Evolutionary conservation across 2,888 invertebrate genomes (phyloP).

Genomic region (Anoplius nigerrimus): DNA sequence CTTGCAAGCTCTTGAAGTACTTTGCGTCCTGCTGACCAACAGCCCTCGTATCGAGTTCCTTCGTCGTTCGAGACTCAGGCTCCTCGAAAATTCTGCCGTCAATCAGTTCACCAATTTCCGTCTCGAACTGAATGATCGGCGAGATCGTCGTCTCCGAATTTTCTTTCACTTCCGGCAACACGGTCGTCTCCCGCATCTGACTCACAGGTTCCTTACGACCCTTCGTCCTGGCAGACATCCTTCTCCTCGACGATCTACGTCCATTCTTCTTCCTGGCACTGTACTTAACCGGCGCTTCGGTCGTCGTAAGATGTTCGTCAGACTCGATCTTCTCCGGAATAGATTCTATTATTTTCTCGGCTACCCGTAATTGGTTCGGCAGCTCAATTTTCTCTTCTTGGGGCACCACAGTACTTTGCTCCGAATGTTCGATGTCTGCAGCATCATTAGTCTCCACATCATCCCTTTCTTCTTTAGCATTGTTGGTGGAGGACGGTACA

Average conservation of each 20-base stretch:
- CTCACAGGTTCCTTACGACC: constrained; percentile 10
- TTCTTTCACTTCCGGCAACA: not conserved
- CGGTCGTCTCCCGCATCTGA: not conserved
- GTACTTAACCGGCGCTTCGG: constrained; percentile 10
- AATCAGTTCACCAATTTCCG: constrained; percentile 31
- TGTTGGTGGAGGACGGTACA: no score
- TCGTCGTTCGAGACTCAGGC: constrained; percentile 46
- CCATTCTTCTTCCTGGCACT: constrained; percentile 29
- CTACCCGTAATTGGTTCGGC: not conserved
- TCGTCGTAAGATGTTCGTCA: constrained; percentile 18
- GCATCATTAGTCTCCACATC: no score
- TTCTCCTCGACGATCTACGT: constrained; percentile 33
- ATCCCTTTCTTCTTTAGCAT: no score
- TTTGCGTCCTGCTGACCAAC: constrained; percentile 31
- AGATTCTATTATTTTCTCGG: not conserved
- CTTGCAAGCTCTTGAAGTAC: constrained; percentile 30
- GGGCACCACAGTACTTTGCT: not conserved
- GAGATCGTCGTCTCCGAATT: constrained; percentile 10
- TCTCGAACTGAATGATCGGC: constrained; percentile 3
- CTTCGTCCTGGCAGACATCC: constrained; percentile 29
- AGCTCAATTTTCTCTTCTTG: not conserved
- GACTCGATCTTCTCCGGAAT: not conserved
- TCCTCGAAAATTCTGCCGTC: constrained; percentile 51
- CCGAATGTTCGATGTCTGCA: not conserved
- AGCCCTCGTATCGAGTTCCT: constrained; percentile 50